Evolutionary conservation across 2,888 invertebrate species (phyloP), one percentile per base, ranked within the genome.

Genomic region (Trachelus tabidus): DNA sequence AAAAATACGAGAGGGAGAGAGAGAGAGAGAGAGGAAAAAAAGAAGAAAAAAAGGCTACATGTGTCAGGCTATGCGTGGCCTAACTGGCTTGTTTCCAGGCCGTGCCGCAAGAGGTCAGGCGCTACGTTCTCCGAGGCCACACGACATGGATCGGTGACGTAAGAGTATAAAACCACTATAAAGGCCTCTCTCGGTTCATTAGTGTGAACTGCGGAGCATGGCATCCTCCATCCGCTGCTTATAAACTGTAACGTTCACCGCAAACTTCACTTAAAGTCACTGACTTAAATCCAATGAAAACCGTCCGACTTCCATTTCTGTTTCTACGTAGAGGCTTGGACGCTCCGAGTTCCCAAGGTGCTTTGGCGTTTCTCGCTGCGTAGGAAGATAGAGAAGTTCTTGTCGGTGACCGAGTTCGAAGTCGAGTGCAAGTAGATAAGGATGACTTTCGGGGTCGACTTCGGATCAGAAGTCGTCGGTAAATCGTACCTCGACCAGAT

Each of bases 161-260:
- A 81, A 84, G 85, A 81, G 83, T 85, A 87, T 83, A 86, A 88
- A 87, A 85, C 82, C 86, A 85, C 83, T 83, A 82, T 84, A 84
- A 87, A 86, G 84, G 73, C 83, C 82, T 81, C 56, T 23, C 85
- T 81, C 81, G 87, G 83, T 85, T 88, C 86, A 87, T 87, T 87
- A 87, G 82, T 83, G 84, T 80, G 79, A 80, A 81, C 85, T 84
- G 76, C 79, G 82, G 75, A 83, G 80, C 81, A 83, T 81, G 77
- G 81, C 80, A 83, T 82, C 80, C 80, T 80, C 56, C 79, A 77
- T 74, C 35, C 77, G 71, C 71, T 71, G 71, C 71, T 71, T 71
- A 34, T 34, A 71, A 71, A 71, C 71, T 71, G 71, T 31, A 71
- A 71, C 56, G 56, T 56, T 56, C 56, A 56, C 56, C 56, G 23